These are phyloP conservation scores for Siniperca undulata DNA, from an alignment of 2,797 vertebrate genomes.

Conservation along the genomic window DNA sequence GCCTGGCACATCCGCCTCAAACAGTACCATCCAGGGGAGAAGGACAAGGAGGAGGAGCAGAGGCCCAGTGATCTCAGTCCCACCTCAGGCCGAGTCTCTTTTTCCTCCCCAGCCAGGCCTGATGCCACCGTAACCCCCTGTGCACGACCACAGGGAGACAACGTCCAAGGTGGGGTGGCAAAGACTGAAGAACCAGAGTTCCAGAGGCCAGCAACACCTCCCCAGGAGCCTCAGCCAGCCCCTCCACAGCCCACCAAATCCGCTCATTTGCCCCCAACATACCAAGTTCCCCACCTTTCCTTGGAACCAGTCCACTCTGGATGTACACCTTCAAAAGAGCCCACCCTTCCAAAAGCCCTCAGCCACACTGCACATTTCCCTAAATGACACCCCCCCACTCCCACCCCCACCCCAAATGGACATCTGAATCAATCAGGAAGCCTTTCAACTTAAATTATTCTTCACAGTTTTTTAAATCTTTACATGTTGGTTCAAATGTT, in stretches of 20 bases:
- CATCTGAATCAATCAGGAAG: constrained; percentile 69
- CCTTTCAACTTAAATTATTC: constrained; percentile 63
- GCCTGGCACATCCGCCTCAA: constrained; percentile 98
- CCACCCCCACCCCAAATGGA: constrained; percentile 44
- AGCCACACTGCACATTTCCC: constrained; percentile 50
- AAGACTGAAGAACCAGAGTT: constrained; percentile 79
- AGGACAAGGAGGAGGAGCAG: constrained; percentile 66
- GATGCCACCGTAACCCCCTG: constrained; percentile 82
- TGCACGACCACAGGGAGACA: constrained; percentile 78
- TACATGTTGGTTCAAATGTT: constrained; percentile 44
- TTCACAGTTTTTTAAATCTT: constrained; percentile 58
- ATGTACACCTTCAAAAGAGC: constrained; percentile 58
- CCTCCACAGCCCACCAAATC: constrained; percentile 75
- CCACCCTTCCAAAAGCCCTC: constrained; percentile 60
- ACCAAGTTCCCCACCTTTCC: constrained; percentile 44
- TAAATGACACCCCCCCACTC: constrained; percentile 55
- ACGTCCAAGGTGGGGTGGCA: constrained; percentile 80
- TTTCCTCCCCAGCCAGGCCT: constrained; percentile 75
- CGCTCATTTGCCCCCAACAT: constrained; percentile 43
- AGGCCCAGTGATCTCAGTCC: constrained; percentile 70
- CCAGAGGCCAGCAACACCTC: constrained; percentile 77
- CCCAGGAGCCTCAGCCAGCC: constrained; percentile 70
- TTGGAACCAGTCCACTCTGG: constrained; percentile 42
- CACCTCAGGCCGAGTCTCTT: constrained; percentile 72
- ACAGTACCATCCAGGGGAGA: constrained; percentile 89